A percentile compares a stretch with the other conserved stretches of the same genome.
phyloP scores from a whole-genome alignment of 2,888 invertebrate genomes.

The Zaprionus obscuricornis region DNA sequence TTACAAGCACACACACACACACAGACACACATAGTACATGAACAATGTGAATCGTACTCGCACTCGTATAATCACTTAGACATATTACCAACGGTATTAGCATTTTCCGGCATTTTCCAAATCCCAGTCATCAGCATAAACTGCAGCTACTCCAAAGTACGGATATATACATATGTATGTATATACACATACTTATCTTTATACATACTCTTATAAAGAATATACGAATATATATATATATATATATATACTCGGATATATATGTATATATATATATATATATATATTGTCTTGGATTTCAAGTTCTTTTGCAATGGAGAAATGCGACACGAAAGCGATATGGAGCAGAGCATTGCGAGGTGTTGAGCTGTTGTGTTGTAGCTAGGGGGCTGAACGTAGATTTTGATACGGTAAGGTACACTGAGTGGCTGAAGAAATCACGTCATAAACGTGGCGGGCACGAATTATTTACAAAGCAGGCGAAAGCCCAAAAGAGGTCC shows the following conservation, averaged over 20 bases:
- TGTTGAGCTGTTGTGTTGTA: neutral
- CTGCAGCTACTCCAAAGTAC: constrained; percentile 1
- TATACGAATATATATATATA: no score
- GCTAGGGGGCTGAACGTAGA: neutral
- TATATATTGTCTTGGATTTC: constrained; percentile 13
- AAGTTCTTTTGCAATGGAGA: constrained; percentile 24
- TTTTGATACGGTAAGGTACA: constrained; percentile 14
- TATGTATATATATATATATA: no score
- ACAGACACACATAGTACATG: no score
- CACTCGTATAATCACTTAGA: neutral
- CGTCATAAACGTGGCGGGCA: constrained; percentile 76
- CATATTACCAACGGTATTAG: constrained; percentile 15
- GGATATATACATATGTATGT: no score
- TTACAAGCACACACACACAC: no score
- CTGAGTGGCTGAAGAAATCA: constrained; percentile 66
- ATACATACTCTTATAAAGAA: no score
- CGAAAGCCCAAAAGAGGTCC: constrained; percentile 75
- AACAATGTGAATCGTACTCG: neutral
- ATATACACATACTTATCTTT: no score
- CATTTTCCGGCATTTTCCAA: constrained; percentile 11
- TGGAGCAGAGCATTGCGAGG: neutral
- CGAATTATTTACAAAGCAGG: constrained; percentile 78
- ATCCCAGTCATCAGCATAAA: constrained; percentile 24
- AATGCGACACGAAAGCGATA: constrained; percentile 28
- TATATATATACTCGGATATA: no score